Conservation (phyloP, 2,113 vertebrate species). For the Halcyon malimbica region DNA sequence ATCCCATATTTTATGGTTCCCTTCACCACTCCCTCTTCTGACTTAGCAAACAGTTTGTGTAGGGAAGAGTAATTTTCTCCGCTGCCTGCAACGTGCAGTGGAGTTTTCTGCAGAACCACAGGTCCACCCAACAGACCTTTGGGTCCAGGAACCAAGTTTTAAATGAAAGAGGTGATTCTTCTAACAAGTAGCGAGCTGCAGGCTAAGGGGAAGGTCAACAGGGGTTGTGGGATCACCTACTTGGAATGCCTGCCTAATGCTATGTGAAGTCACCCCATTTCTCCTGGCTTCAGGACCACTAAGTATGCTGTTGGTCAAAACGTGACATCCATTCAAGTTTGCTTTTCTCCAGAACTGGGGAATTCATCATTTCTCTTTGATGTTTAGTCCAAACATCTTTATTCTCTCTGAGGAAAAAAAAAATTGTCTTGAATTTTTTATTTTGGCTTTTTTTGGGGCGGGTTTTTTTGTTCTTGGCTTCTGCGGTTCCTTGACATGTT, state of each 20-base stretch:
- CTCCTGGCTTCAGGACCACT: not conserved
- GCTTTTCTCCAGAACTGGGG: not conserved
- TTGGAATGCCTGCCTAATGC: not conserved
- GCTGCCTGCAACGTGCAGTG: accelerated
- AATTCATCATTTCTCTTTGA: not conserved
- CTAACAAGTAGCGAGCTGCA: not conserved
- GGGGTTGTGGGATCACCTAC: not conserved
- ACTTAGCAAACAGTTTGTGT: not conserved
- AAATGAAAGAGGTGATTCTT: not conserved
- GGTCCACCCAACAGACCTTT: no score
- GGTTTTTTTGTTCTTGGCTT: not conserved
- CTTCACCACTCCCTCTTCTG: not conserved
- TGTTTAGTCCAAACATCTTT: not conserved
- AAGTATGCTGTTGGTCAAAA: not conserved
- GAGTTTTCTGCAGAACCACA: not conserved
- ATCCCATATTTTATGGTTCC: slow-evolving; percentile 3
- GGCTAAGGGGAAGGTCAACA: not conserved
- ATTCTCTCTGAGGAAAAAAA: not conserved
- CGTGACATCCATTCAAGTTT: not conserved
- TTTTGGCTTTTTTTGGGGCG: not conserved
- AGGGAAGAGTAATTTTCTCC: not conserved
- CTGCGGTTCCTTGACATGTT: not conserved
- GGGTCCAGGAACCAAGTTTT: not conserved
- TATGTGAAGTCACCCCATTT: not conserved
- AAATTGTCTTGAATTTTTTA: not conserved